Evolutionary conservation across 2,797 vertebrate genomes (phyloP).

Genomic region (Pelodytes ibericus): DNA sequence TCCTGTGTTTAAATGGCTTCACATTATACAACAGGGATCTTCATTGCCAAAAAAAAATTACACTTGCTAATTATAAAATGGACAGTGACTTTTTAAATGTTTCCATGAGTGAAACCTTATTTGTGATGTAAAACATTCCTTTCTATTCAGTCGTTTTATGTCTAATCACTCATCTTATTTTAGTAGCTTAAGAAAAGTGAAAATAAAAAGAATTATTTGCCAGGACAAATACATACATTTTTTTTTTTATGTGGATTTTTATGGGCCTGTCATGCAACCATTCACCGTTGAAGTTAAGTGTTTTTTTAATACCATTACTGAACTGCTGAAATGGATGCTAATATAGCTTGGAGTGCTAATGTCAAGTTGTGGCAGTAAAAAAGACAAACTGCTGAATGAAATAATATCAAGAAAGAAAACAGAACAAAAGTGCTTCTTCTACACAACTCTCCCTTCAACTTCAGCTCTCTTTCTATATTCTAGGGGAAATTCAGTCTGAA

Average conservation of each 20-base stretch:
- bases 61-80: conserved; percentile 4
- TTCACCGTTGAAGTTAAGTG: conserved; percentile 82
- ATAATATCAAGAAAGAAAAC: conserved; percentile 77
- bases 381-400: conserved; percentile 85
- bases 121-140: conserved; percentile 13
- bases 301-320: conserved; percentile 84
- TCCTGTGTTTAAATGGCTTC: neutral
- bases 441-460: conserved; percentile 58
- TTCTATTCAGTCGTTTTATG: conserved; percentile 25
- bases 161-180: conserved; percentile 28
- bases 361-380: conserved; percentile 84
- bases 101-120: neutral
- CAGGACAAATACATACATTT: conserved; percentile 78
- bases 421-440: conserved; percentile 75
- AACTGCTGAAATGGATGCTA: conserved; percentile 83
- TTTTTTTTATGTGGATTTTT: conserved; percentile 79
- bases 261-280: conserved; percentile 76
- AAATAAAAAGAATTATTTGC: conserved; percentile 70
- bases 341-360: conserved; percentile 84
- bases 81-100: neutral
- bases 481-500: neutral
- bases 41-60: neutral
- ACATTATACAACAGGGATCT: neutral
- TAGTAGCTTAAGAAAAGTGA: conserved; percentile 67
- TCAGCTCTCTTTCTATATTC: neutral